Conservation (phyloP, 1,140 invertebrate species). For the Elysia chlorotica region DNA sequence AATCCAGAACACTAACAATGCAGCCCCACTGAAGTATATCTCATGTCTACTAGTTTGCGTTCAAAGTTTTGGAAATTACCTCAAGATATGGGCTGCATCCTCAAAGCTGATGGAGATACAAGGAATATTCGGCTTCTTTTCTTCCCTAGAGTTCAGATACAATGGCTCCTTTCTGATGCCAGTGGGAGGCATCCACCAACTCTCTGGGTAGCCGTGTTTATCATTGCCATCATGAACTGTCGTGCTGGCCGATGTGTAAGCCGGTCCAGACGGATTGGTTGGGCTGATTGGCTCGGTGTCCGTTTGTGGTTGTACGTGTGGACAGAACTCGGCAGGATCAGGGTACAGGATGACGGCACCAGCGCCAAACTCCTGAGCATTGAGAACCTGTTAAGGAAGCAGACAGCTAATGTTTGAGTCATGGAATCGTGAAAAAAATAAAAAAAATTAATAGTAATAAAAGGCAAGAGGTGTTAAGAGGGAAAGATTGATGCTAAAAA, state of each 20-base stretch:
- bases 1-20: no score
- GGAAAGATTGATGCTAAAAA: neutral
- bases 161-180: constrained; percentile 61
- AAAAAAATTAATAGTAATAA: neutral
- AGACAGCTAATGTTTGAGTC: neutral
- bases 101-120: constrained; percentile 62
- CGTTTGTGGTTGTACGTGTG: no score
- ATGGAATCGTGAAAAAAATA: neutral
- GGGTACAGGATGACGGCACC: constrained; percentile 63
- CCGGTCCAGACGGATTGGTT: no score
- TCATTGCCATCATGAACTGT: constrained; percentile 24
- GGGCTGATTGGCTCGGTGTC: no score
- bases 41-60: neutral
- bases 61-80: neutral
- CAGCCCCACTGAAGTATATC: no score
- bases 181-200: constrained; percentile 64
- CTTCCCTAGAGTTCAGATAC: constrained; percentile 18
- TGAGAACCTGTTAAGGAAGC: constrained; percentile 42
- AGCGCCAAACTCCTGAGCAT: constrained; percentile 54
- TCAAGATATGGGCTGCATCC: constrained; percentile 42
- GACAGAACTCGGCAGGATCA: constrained; percentile 66
- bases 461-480: neutral
- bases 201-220: constrained; percentile 62
- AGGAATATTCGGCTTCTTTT: constrained; percentile 50
- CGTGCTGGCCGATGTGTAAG: no score